phyloP scores from a whole-genome alignment of 2,888 invertebrate species.

The Platycheirus rosarum region DNA sequence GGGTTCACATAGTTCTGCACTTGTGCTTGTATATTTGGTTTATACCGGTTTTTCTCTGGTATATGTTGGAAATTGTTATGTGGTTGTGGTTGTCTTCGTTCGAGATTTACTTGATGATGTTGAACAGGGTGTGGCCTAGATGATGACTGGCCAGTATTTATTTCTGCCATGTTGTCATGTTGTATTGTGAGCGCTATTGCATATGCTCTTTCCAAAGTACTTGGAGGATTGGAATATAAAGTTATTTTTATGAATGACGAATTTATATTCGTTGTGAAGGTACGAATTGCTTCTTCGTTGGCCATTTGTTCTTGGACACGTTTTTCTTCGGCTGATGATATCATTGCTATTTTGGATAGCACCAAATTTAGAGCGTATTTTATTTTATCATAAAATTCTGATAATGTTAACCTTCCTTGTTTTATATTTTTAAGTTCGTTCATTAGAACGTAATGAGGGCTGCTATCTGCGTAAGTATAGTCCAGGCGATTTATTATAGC shows the following conservation, averaged over 20 bases:
- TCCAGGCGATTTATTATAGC: slow-evolving; percentile 20
- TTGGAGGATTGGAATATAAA: slow-evolving; percentile 4
- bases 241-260: slow-evolving; percentile 8
- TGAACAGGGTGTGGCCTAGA: no score
- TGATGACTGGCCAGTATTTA: no score
- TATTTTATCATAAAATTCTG: slow-evolving; percentile 5
- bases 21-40: no score
- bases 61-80: no score
- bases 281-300: slow-evolving; percentile 13
- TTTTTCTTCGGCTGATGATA: slow-evolving; percentile 1
- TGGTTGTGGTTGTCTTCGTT: no score
- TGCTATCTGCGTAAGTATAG: slow-evolving; percentile 1
- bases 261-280: slow-evolving; percentile 1
- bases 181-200: not conserved
- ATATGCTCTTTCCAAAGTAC: slow-evolving; percentile 9
- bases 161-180: not conserved
- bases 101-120: no score
- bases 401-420: slow-evolving; percentile 9
- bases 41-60: no score
- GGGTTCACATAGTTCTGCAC: no score
- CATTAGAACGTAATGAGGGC: slow-evolving; percentile 7
- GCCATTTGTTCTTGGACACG: slow-evolving; percentile 7
- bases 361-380: slow-evolving; percentile 11
- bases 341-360: slow-evolving; percentile 8
- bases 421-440: slow-evolving; percentile 1